Percentiles rank a stretch among this genome's conserved stretches.
Evolutionary conservation across 2,113 vertebrate genomes (phyloP).

Genomic region (Podiceps cristatus): DNA sequence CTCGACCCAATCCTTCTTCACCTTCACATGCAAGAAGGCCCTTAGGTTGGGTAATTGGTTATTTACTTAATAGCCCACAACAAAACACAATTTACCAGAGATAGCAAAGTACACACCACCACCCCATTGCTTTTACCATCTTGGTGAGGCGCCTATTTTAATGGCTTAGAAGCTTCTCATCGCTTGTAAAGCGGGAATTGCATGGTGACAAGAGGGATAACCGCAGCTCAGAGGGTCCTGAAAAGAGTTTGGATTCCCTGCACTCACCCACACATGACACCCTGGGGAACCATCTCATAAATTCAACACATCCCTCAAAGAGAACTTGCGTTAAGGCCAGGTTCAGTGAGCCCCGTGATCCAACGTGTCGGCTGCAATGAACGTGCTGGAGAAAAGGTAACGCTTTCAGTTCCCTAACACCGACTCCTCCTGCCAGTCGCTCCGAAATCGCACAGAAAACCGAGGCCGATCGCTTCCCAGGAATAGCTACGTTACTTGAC

Average conservation of each 20-base stretch:
- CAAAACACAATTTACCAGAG: neutral
- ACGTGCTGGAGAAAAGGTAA: rapidly evolving
- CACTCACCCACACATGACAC: neutral
- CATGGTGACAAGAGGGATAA: neutral
- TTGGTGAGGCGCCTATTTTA: neutral
- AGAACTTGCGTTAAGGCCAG: neutral
- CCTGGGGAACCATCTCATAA: neutral
- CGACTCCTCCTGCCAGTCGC: neutral
- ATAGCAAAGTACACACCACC: neutral
- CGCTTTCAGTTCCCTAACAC: neutral
- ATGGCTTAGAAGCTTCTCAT: neutral
- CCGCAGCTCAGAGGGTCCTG: neutral
- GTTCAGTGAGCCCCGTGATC: neutral
- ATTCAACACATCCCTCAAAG: neutral
- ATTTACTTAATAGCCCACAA: neutral
- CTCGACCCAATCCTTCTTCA: neutral
- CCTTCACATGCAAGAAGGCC: neutral
- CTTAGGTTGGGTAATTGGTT: neutral
- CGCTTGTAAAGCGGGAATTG: neutral
- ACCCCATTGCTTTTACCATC: neutral
- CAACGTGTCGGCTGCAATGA: neutral
- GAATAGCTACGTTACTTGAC: neutral
- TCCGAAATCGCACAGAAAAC: neutral
- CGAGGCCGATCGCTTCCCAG: neutral
- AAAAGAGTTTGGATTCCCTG: neutral